Conservation (phyloP, 2,888 invertebrate genomes). For the Aquatica leii region DNA sequence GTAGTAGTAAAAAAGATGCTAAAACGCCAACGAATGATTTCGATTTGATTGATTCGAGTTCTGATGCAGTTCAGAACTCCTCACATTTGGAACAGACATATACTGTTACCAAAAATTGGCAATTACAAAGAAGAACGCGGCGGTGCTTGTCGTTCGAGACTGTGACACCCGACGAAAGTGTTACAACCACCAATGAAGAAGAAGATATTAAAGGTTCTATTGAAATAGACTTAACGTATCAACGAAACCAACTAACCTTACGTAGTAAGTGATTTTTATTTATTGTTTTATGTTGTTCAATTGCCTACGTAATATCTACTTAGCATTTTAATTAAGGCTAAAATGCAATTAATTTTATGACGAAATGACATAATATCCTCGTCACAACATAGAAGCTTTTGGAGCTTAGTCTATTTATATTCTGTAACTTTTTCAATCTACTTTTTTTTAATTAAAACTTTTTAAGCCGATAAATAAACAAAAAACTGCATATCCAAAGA, state of each 20-base stretch:
- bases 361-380: no score
- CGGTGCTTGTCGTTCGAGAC: constrained; percentile 60
- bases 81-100: background rate
- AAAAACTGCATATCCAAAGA: no score
- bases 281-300: background rate
- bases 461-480: no score
- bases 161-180: constrained; percentile 45
- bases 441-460: no score
- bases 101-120: background rate
- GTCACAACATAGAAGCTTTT: no score
- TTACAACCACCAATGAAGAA: constrained; percentile 43
- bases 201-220: constrained; percentile 55
- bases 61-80: background rate
- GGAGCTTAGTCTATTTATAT: no score
- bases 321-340: no score
- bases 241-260: constrained; percentile 54
- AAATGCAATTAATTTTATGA: no score
- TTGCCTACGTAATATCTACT: no score
- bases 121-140: constrained; percentile 49
- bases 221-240: constrained; percentile 57
- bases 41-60: background rate
- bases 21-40: background rate
- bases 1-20: background rate
- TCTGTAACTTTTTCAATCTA: background rate
- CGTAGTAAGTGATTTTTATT: constrained; percentile 56